Evolutionary conservation across 1,140 invertebrate species (phyloP).

Genomic region (Drosophila eugracilis): DNA sequence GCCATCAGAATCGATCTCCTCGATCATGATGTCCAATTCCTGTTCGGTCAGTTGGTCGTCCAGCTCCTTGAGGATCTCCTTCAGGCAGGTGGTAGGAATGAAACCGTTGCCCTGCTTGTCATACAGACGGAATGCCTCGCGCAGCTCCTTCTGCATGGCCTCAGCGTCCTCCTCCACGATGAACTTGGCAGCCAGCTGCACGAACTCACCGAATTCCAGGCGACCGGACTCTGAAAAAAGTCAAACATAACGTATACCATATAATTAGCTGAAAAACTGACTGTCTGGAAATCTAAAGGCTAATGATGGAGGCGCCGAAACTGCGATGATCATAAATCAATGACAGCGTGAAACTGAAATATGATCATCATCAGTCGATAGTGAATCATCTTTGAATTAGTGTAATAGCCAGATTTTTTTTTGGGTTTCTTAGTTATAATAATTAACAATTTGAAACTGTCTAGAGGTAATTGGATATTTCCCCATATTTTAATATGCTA

Average conservation of each 20-base stretch:
- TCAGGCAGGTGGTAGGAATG: slow-evolving; percentile 96
- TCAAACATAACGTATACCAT: slow-evolving; percentile 20
- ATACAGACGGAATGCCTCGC: slow-evolving; percentile 96
- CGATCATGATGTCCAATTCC: slow-evolving; percentile 97
- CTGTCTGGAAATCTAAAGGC: slow-evolving; percentile 16
- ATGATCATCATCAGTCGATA: slow-evolving; percentile 22
- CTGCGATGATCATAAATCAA: slow-evolving; percentile 42
- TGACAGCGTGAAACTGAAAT: slow-evolving; percentile 22
- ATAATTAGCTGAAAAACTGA: slow-evolving; percentile 35
- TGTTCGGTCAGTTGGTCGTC: slow-evolving; percentile 97
- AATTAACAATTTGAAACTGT: background rate
- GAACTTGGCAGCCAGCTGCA: slow-evolving; percentile 96
- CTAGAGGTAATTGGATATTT: no score
- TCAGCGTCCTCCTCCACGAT: slow-evolving; percentile 98
- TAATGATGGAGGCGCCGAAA: slow-evolving; percentile 6
- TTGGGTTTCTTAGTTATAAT: background rate
- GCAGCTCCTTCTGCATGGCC: slow-evolving; percentile 95
- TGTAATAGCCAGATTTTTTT: background rate
- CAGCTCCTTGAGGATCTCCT: slow-evolving; percentile 96
- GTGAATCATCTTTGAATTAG: slow-evolving; percentile 17
- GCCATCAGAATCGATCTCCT: slow-evolving; percentile 98
- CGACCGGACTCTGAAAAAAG: slow-evolving; percentile 92
- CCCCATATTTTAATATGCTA: no score
- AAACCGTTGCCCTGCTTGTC: slow-evolving; percentile 97
- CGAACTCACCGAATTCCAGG: slow-evolving; percentile 97